Conservation (phyloP, 2,113 vertebrate genomes). For the Lethenteron reissneri region DNA sequence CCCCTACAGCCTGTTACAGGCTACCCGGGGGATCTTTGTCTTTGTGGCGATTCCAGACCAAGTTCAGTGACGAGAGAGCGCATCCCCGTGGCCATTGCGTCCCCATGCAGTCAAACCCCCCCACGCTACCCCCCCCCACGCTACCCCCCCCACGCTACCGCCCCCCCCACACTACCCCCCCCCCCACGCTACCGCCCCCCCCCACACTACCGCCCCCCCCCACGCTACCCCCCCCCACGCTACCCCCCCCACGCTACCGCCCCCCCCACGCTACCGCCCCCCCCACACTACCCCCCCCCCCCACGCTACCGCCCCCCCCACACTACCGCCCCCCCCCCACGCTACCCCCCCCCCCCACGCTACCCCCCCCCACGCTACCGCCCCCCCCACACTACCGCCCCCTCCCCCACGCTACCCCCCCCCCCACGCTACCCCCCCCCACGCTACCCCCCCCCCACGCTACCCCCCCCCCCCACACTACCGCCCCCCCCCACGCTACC, state of each 20-base stretch:
- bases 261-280: neutral
- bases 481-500: neutral
- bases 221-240: neutral
- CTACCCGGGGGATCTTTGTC: conserved; percentile 50
- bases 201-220: neutral
- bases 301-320: too few relatives aligned
- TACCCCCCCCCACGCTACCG: too few relatives aligned
- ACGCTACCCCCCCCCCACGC: neutral
- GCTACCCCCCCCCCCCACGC: too few relatives aligned
- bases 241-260: too few relatives aligned
- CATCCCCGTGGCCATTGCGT: neutral
- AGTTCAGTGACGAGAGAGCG: conserved; percentile 10
- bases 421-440: neutral
- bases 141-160: too few relatives aligned
- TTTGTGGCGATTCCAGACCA: conserved; percentile 53
- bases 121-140: neutral
- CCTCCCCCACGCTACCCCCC: neutral
- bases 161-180: neutral
- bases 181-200: neutral
- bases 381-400: too few relatives aligned
- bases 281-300: neutral
- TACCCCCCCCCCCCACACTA: neutral
- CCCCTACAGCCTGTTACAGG: conserved; percentile 48
- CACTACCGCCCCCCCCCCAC: neutral
- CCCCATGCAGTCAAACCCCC: neutral